Evolutionary conservation across 2,797 vertebrate genomes (phyloP).

Genomic region (Sparus aurata): DNA sequence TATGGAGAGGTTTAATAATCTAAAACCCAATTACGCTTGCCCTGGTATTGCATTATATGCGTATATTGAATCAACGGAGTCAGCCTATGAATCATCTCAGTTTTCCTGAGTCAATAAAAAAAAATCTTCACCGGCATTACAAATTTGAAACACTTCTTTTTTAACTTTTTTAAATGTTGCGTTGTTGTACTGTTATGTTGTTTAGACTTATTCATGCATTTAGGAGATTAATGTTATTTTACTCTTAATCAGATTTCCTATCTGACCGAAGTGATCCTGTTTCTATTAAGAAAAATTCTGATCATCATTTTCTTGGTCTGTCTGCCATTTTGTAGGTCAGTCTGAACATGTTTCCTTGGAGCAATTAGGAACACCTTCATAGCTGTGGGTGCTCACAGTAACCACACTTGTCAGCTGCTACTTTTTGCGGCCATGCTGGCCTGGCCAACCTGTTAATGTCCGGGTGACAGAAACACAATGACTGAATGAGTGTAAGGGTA

Average conservation of each 20-base stretch:
- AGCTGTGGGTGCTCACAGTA: slow-evolving; percentile 21
- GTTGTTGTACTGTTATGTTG: slow-evolving; percentile 26
- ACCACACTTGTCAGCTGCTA: slow-evolving; percentile 51
- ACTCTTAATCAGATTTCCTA: not conserved
- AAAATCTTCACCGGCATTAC: slow-evolving; percentile 39
- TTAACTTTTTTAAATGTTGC: slow-evolving; percentile 13
- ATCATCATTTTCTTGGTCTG: not conserved
- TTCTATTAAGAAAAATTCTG: not conserved
- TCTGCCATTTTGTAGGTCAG: not conserved
- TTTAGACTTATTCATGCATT: slow-evolving; percentile 10
- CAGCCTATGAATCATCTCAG: slow-evolving; percentile 72
- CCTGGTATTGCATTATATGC: slow-evolving; percentile 75
- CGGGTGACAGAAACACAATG: slow-evolving; percentile 65
- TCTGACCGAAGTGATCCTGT: not conserved
- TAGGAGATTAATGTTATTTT: too few species aligned
- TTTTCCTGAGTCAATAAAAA: slow-evolving; percentile 73
- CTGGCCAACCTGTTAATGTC: slow-evolving; percentile 49
- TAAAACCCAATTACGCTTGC: slow-evolving; percentile 76
- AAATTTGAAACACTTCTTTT: slow-evolving; percentile 39
- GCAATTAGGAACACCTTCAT: slow-evolving; percentile 4
- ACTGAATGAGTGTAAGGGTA: slow-evolving; percentile 68
- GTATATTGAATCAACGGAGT: slow-evolving; percentile 76
- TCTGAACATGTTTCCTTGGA: not conserved
- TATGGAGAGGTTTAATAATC: slow-evolving; percentile 79
- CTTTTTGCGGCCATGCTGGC: slow-evolving; percentile 25